A percentile compares a stretch with the other conserved stretches of the same genome.
Evolutionary conservation across 92 coral and sea anemone genomes (phyloP).

Genomic region (Montipora capitata): DNA sequence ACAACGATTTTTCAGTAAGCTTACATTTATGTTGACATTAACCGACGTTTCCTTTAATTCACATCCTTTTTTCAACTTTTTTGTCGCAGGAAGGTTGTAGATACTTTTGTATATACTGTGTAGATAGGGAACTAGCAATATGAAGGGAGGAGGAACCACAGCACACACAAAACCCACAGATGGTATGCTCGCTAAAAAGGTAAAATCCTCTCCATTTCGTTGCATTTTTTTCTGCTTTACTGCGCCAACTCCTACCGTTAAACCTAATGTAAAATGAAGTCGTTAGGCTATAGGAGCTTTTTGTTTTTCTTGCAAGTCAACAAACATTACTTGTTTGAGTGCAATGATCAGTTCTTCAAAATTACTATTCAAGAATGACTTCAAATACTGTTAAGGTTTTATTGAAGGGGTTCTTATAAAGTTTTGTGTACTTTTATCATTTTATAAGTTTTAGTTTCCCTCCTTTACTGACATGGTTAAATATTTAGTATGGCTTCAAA

Average conservation of each 20-base stretch:
- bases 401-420: not conserved
- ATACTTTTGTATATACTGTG: constrained; percentile 96
- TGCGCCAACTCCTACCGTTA: not conserved
- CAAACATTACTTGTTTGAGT: too few relatives aligned
- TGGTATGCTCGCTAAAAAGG: constrained; percentile 77
- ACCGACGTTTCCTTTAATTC: not conserved
- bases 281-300: not conserved
- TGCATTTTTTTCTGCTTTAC: not conserved
- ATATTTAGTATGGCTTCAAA: too few relatives aligned
- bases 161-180: constrained; percentile 80
- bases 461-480: too few relatives aligned
- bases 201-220: not conserved
- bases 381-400: not conserved
- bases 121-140: constrained; percentile 74
- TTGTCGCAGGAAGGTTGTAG: constrained; percentile 91
- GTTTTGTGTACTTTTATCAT: not conserved
- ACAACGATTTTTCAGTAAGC: not conserved
- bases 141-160: constrained; percentile 89
- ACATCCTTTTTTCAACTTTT: not conserved
- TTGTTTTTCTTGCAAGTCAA: too few relatives aligned
- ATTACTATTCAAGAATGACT: too few relatives aligned
- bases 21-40: not conserved
- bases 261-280: not conserved
- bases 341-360: too few relatives aligned
- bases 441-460: too few relatives aligned